Percentiles rank a stretch among this genome's conserved stretches.
phyloP scores from a whole-genome alignment of 2,888 invertebrate genomes.

The Eilema griseolum region DNA sequence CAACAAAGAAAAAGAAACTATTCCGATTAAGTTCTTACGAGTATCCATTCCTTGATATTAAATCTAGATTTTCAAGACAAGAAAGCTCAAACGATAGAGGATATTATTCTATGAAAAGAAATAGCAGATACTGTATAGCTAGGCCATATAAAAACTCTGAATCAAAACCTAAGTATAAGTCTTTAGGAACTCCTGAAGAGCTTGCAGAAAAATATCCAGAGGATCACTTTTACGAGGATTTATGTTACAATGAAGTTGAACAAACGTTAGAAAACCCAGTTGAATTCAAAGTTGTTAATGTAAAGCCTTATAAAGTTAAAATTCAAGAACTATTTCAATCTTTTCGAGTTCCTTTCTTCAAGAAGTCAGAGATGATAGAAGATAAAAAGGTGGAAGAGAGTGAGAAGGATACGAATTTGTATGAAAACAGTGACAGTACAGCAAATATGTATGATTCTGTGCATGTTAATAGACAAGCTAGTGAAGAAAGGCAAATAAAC shows the following conservation, averaged over 20 bases:
- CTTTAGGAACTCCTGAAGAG: constrained; percentile 69
- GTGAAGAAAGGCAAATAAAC: constrained; percentile 26
- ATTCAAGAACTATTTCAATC: constrained; percentile 79
- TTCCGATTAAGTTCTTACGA: constrained; percentile 79
- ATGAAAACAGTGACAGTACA: constrained; percentile 72
- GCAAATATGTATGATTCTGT: constrained; percentile 80
- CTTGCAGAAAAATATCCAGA: constrained; percentile 65
- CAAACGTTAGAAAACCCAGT: constrained; percentile 47
- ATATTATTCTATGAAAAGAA: constrained; percentile 77
- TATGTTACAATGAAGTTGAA: constrained; percentile 73
- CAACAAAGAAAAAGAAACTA: constrained; percentile 67
- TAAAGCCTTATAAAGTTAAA: constrained; percentile 74
- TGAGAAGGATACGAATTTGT: constrained; percentile 59
- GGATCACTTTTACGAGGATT: constrained; percentile 82
- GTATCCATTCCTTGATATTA: constrained; percentile 75
- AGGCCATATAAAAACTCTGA: constrained; percentile 69
- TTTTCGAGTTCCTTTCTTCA: constrained; percentile 78
- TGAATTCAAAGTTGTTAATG: constrained; percentile 37
- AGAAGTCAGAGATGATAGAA: constrained; percentile 61
- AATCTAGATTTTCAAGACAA: constrained; percentile 67
- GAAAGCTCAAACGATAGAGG: constrained; percentile 74
- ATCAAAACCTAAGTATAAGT: constrained; percentile 71
- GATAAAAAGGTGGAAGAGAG: constrained; percentile 44
- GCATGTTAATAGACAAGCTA: constrained; percentile 52
- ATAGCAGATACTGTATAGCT: constrained; percentile 65